Evolutionary conservation across 2,888 invertebrate species (phyloP), one percentile per base, ranked within the genome.

Genomic region (Fissipunctia ypsillon): DNA sequence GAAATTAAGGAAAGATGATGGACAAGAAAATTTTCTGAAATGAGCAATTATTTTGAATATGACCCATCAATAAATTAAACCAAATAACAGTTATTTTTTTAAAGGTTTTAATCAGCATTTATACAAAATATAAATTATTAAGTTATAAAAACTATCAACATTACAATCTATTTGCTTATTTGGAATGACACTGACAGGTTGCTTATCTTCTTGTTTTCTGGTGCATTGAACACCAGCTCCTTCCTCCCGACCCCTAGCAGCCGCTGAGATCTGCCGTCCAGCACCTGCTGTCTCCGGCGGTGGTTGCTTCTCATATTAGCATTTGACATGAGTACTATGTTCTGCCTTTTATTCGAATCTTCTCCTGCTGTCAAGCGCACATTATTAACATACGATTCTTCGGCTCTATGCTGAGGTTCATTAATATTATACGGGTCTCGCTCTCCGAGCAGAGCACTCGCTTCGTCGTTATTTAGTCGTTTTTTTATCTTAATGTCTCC

Each of bases 151-250:
- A 80, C 50, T 61, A 59, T 48, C 35, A 72, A 59, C 31, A 25
- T 68, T 68, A 74, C 43, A 88, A 45, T 76, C 83, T 71, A 95
- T n/a, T 69, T 69, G 19, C 56, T 54, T 61, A 86, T 87, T 81
- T 92, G 89, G 79, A 95, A 95, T 6, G 94, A 92, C 19, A 95
- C 86, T 19, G 95, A 91, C 38, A 95, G 81, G 83, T 94, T 94
- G 69, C 90, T 91, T 31, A 95, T 94, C 75, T 85, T 91, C 78
- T 90, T 93, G 64, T 93, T 84, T 4, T 65, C 59, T 1, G 92
- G 89, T 6, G 94, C 90, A 57, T 84, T 90, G 71, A 95, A 94
- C 28, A 95, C 73, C 4, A 95, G 69, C 72, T 93, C 88, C 71
- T 93, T 94, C 50, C 87, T 90, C 2, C 92, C 93, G 59, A 88